Percentiles rank a stretch among this genome's conserved stretches.
Conservation (phyloP, 1,140 invertebrate species). For the Drosophila repleta region DNA sequence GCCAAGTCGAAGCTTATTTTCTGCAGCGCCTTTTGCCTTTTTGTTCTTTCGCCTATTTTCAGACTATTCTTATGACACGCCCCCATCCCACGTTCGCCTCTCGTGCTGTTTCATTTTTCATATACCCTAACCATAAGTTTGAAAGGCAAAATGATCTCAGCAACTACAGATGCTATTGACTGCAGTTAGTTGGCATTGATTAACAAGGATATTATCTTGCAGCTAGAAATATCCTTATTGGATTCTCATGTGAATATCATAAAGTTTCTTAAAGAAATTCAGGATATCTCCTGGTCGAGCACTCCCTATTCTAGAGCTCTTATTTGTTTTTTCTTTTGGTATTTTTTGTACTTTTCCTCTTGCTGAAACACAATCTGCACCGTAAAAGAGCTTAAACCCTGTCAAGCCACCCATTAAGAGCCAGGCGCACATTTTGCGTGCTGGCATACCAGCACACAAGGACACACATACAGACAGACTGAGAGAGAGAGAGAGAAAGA, state of each 20-base stretch:
- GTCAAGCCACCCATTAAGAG: constrained; percentile 83
- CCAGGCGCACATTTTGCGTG: constrained; percentile 76
- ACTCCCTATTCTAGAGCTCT: neutral
- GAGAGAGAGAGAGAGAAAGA: constrained; percentile 20
- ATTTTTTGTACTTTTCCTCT: constrained; percentile 47
- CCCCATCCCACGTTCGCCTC: neutral
- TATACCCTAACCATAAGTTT: neutral
- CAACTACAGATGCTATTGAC: too few species aligned
- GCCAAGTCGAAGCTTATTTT: constrained; percentile 81
- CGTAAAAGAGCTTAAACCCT: constrained; percentile 82
- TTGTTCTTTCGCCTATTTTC: constrained; percentile 46
- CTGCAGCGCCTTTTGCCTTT: constrained; percentile 65
- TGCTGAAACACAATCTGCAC: constrained; percentile 79
- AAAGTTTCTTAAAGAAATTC: neutral
- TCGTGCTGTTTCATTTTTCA: constrained; percentile 10
- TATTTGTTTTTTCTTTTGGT: constrained; percentile 4
- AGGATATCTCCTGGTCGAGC: neutral
- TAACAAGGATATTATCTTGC: too few species aligned
- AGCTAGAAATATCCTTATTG: too few species aligned
- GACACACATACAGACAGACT: constrained; percentile 27
- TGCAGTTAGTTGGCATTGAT: too few species aligned
- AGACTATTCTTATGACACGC: constrained; percentile 32
- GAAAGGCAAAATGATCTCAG: neutral
- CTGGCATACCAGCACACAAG: constrained; percentile 67
- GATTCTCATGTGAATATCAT: too few species aligned